Evolutionary conservation across 2,113 vertebrate genomes (phyloP), one percentile per base, ranked within the genome.

Genomic region (Lepus americanus): DNA sequence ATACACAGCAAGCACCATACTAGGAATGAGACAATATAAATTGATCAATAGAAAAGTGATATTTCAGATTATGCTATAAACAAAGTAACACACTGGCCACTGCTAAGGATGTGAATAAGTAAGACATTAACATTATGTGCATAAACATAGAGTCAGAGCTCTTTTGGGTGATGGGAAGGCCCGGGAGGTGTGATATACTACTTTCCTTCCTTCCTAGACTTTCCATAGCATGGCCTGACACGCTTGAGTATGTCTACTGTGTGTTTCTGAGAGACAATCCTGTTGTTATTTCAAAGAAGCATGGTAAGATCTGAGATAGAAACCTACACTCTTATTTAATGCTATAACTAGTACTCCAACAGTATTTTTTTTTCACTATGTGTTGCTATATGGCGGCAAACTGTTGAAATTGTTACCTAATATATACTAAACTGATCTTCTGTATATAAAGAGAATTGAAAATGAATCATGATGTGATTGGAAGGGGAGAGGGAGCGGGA

Each of bases 21-120:
- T 31, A 67, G 1, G 39, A 39, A 63, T 61, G 55, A 76, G n/a
- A 27, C 59, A 83, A 70, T 12, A 63, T 33, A 81, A 91, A 59
- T 53, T 29, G 69, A 92, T 29, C 67, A 92, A n/a, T 44, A 83
- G 33, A 80, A 63, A 95, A 89, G 6, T 49, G 51, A 31, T 67
- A 55, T 4, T 84, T 95, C 25, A 77, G 20, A 1, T 59, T 44
- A 25, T 69, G 14, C 19, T 59, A 29, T 83, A 83, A 55, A 79
- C 53, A 82, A 39, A 89, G 16, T 83, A 87, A 33, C 12, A 76
- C 22, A 61, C 0, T 49, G 33, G 12, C 51, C 29, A 44, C 44
- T 55, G 31, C 11, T 2, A 20, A 59, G 9, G n/a, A 61, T 27
- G 2, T 73, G 55, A 83, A 63, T 63, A 64, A 72, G 9, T 13